Percentiles rank a stretch among this genome's conserved stretches.
Conservation (phyloP, 2,113 vertebrate genomes). For the Eublepharis macularius region DNA sequence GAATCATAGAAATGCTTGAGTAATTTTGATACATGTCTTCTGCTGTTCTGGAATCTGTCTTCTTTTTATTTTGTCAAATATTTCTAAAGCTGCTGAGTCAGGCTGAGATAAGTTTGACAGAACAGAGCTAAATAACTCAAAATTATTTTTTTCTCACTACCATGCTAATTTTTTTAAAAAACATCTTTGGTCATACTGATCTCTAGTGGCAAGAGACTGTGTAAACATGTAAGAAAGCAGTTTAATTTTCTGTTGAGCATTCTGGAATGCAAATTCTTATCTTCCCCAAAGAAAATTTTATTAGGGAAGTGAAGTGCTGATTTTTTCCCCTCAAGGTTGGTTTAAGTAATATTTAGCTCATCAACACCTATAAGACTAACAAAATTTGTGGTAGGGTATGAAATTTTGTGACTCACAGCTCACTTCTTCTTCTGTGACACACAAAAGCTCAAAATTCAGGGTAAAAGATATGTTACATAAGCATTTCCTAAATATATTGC, state of each 20-base stretch:
- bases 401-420: too few species aligned
- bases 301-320: not conserved
- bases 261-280: not conserved
- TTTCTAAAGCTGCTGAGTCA: slow-evolving; percentile 46
- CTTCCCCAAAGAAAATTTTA: not conserved
- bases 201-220: slow-evolving; percentile 67
- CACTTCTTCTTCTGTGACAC: too few species aligned
- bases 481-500: too few species aligned
- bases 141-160: slow-evolving; percentile 17
- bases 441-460: too few species aligned
- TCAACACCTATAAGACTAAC: too few species aligned
- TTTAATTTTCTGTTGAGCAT: slow-evolving; percentile 2
- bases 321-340: not conserved
- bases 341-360: too few species aligned
- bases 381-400: too few species aligned
- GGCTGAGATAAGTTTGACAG: slow-evolving; percentile 44
- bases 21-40: slow-evolving; percentile 43
- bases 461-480: too few species aligned
- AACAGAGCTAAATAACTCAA: slow-evolving; percentile 45
- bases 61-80: slow-evolving; percentile 51
- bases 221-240: slow-evolving; percentile 28
- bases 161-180: slow-evolving; percentile 46
- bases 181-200: slow-evolving; percentile 73
- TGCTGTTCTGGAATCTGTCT: slow-evolving; percentile 41
- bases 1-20: slow-evolving; percentile 43